phyloP scores from a whole-genome alignment of 2,797 vertebrate species.

The Aphelocoma californica region DNA sequence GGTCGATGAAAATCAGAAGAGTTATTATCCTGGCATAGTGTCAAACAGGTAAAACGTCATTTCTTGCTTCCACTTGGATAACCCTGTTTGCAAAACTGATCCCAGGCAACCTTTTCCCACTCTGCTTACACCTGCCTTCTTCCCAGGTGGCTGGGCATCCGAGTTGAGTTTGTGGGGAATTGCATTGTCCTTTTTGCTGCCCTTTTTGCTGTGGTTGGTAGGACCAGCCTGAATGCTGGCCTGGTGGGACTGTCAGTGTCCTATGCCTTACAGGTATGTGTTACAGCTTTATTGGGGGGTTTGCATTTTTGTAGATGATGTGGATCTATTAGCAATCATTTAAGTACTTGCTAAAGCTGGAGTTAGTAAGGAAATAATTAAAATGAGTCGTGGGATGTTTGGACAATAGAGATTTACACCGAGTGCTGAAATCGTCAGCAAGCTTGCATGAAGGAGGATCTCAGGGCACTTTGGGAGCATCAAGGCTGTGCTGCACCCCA shows the following conservation, averaged over 20 bases:
- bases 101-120: background rate
- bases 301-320: background rate
- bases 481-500: background rate
- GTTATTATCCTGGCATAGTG: constrained; percentile 86
- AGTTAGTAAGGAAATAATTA: background rate
- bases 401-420: background rate
- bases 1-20: constrained; percentile 91
- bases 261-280: constrained; percentile 89
- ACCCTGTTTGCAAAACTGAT: background rate
- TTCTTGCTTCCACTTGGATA: background rate
- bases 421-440: background rate
- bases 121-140: background rate
- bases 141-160: constrained; percentile 90
- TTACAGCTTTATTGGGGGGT: background rate
- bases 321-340: background rate
- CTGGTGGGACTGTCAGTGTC: constrained; percentile 94
- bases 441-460: background rate
- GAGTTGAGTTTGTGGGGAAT: constrained; percentile 93
- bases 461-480: background rate
- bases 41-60: constrained; percentile 85
- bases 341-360: background rate
- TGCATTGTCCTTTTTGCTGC: constrained; percentile 93
- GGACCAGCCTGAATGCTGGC: constrained; percentile 82
- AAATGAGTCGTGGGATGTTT: background rate
- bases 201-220: constrained; percentile 88